phyloP scores from a whole-genome alignment of 2,888 invertebrate species.

The Drosophila borealis region DNA sequence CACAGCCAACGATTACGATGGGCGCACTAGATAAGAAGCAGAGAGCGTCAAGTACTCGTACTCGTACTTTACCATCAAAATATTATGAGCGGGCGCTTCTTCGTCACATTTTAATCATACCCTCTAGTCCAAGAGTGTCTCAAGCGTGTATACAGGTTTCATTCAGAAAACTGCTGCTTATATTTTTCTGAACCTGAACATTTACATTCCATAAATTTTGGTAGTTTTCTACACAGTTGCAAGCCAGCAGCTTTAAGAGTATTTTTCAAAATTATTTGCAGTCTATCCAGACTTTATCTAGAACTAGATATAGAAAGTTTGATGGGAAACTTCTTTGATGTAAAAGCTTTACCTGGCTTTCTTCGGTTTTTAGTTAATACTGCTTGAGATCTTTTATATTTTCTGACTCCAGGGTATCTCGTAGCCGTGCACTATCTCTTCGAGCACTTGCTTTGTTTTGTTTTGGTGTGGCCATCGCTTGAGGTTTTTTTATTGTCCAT shows the following conservation, averaged over 20 bases:
- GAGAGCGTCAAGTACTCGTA: constrained; percentile 67
- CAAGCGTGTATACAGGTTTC: constrained; percentile 1
- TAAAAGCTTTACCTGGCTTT: background rate
- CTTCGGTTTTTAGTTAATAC: background rate
- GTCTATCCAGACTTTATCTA: too few relatives aligned
- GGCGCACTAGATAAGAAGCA: constrained; percentile 81
- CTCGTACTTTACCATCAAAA: constrained; percentile 39
- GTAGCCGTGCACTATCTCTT: background rate
- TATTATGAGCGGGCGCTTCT: constrained; percentile 66
- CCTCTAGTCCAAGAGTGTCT: background rate
- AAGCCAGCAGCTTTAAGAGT: too few relatives aligned
- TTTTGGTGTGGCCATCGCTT: constrained; percentile 61
- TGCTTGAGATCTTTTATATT: too few relatives aligned
- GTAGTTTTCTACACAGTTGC: too few relatives aligned
- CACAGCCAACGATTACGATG: constrained; percentile 68
- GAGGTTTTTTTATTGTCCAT: constrained; percentile 56
- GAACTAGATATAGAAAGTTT: too few relatives aligned
- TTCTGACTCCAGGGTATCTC: constrained; percentile 12
- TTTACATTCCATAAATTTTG: too few relatives aligned
- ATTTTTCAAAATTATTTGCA: too few relatives aligned
- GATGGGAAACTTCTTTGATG: too few relatives aligned
- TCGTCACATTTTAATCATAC: constrained; percentile 39
- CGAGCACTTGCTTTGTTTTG: constrained; percentile 31
- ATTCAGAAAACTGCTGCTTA: too few relatives aligned
- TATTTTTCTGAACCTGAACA: too few relatives aligned